Evolutionary conservation across 2,797 vertebrate genomes (phyloP), one percentile per base, ranked within the genome.

Genomic region (Coreius guichenoti): DNA sequence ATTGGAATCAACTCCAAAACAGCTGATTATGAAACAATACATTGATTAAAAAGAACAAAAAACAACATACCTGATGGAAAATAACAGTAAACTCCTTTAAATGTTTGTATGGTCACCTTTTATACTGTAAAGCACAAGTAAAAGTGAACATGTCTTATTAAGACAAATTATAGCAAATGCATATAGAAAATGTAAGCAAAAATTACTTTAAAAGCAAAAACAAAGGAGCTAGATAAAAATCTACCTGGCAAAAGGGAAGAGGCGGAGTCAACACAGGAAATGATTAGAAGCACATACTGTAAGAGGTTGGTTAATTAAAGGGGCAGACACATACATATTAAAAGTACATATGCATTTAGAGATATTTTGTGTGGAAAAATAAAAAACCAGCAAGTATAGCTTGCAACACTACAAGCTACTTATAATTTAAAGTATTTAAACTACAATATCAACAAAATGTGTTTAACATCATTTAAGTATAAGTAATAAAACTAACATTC

Each of bases 241-340:
- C 2, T 3, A 31, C 45, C 45, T 74, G 26, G 45, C 19, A 31
- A 73, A 31, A 11, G 2, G 45, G n/a, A 47, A 80, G 58, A 80
- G 77, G 61, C 1, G 58, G 58, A 79, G 39, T 65, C 19, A 33
- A 67, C 23, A 45, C 61, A 67, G 61, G 61, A 80, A 80, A 49
- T 54, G 47, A 75, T 75, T 23, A 33, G 17, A 74, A 17, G 16
- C 2, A 39, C 13, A 47, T 9, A 1, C 23, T 72, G 21, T 43
- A 12, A 72, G 8, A 47, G 43, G n/a, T 21, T 9, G 1, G 4
- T 19, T 33, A 21, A 54, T 74, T 75, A 75, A 51, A 75, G 72
- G 72, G 72, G 26, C 9, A 74, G 26, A 51, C 45, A 12, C 11
- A 12, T 23, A 6, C 23, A 43, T 70, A 70, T 14, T 16, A 8